phyloP scores from a whole-genome alignment of 2,797 vertebrate species.

The Eulemur mongoz region DNA sequence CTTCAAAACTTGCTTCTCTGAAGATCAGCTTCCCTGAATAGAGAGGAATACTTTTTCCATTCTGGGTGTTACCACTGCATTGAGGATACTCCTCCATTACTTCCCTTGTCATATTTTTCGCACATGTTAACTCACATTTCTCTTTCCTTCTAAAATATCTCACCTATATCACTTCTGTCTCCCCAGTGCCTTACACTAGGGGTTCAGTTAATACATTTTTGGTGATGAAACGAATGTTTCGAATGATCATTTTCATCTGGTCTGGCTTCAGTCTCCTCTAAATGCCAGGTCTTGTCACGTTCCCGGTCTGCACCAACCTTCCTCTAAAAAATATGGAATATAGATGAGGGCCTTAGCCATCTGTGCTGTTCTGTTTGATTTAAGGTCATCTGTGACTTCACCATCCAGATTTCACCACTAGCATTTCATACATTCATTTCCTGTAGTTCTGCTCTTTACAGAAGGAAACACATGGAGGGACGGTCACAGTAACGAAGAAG shows the following conservation, averaged over 20 bases:
- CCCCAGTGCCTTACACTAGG: background rate
- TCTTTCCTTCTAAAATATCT: background rate
- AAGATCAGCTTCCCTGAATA: background rate
- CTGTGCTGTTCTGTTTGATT: constrained; percentile 72
- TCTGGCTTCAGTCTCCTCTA: constrained; percentile 39
- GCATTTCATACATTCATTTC: constrained; percentile 67
- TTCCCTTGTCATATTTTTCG: background rate
- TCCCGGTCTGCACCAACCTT: constrained; percentile 43
- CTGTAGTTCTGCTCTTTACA: constrained; percentile 45
- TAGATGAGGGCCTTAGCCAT: constrained; percentile 70
- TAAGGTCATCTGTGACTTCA: constrained; percentile 61
- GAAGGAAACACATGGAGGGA: constrained; percentile 35
- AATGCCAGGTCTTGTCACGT: constrained; percentile 46
- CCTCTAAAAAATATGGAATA: constrained; percentile 70
- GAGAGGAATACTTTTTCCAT: background rate
- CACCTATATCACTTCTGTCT: background rate
- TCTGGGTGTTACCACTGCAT: background rate
- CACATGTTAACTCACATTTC: background rate
- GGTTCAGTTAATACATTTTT: constrained; percentile 42
- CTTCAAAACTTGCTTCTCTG: background rate
- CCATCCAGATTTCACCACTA: constrained; percentile 52
- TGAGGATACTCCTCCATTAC: background rate
- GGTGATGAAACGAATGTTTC: constrained; percentile 26
- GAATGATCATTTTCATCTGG: constrained; percentile 52
- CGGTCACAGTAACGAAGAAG: background rate